These are phyloP conservation scores for Actias luna DNA, from an alignment of 2,888 invertebrate species.

Conservation along the genomic window DNA sequence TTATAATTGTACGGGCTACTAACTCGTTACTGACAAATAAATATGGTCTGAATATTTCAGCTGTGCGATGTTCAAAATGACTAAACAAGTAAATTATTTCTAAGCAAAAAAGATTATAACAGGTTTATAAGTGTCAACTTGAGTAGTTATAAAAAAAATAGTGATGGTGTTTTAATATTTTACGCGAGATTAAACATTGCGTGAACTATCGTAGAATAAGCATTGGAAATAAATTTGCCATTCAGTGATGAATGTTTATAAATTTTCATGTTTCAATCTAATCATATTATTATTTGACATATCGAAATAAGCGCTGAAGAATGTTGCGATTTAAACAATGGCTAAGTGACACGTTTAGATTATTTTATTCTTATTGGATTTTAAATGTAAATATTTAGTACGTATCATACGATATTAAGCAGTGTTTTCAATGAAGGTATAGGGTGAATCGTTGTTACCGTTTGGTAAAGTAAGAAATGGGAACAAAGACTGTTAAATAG, in stretches of 20 bases:
- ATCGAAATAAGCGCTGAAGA: neutral
- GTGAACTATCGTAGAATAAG: neutral
- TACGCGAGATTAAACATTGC: neutral
- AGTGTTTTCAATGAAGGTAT: neutral
- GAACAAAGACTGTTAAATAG: too few species aligned
- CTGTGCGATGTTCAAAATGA: neutral
- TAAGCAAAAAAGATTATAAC: neutral
- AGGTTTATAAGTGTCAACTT: neutral
- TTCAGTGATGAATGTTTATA: neutral
- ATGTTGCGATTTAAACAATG: neutral
- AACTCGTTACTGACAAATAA: neutral
- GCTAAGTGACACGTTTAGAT: neutral
- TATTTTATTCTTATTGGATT: neutral
- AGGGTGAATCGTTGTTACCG: too few species aligned
- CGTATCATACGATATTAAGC: neutral
- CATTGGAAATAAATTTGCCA: slow-evolving; percentile 1
- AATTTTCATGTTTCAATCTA: neutral
- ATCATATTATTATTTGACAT: slow-evolving; percentile 6
- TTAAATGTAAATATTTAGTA: neutral
- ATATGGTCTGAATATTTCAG: neutral
- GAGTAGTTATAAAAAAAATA: neutral
- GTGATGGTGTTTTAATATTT: neutral
- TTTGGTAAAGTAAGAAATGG: too few species aligned
- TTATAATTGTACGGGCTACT: neutral
- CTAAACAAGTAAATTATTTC: neutral